phyloP scores from a whole-genome alignment of 2,888 invertebrate species.

The Dynastes grantii region DNA sequence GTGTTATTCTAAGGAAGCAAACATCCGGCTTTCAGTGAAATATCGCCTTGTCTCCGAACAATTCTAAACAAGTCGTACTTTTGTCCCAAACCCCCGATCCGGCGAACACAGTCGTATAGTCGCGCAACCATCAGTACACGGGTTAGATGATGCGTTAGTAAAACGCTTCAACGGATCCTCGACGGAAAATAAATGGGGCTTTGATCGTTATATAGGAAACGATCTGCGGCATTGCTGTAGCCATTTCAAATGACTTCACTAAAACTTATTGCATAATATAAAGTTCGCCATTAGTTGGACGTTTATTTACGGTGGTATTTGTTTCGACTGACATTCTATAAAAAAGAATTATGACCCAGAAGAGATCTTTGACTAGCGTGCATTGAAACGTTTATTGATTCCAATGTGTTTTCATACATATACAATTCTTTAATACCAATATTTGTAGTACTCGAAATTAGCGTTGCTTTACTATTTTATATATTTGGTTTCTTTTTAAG shows the following conservation, averaged over 20 bases:
- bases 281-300: constrained; percentile 61
- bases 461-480: too few relatives aligned
- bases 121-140: constrained; percentile 43
- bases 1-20: constrained; percentile 70
- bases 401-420: neutral
- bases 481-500: too few relatives aligned
- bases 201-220: constrained; percentile 67
- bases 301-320: constrained; percentile 61
- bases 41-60: constrained; percentile 69
- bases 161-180: constrained; percentile 68
- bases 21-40: constrained; percentile 70
- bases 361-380: neutral
- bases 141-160: constrained; percentile 69
- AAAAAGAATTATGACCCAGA: constrained; percentile 5
- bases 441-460: too few relatives aligned
- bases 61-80: constrained; percentile 69
- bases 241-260: constrained; percentile 55
- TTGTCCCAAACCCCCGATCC: constrained; percentile 63
- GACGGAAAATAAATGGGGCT: constrained; percentile 68
- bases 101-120: too few relatives aligned
- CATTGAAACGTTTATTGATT: neutral
- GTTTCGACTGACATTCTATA: constrained; percentile 26
- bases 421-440: too few relatives aligned
- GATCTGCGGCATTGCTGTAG: constrained; percentile 52
- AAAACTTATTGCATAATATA: constrained; percentile 65